phyloP scores from a whole-genome alignment of 2,797 vertebrate genomes.

The Nothura maculosa region DNA sequence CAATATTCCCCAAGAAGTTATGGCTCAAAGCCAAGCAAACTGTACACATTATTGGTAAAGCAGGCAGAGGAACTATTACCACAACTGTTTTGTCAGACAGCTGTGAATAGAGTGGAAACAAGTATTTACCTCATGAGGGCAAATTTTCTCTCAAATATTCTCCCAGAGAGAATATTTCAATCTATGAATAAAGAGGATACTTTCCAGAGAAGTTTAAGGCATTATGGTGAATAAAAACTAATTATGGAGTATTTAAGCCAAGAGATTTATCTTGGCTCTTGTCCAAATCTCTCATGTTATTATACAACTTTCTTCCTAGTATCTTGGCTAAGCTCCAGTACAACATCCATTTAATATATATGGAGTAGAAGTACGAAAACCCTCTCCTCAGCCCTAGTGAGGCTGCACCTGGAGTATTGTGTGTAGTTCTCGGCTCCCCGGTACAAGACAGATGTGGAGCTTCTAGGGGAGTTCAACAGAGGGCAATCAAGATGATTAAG shows the following conservation, averaged over 20 bases:
- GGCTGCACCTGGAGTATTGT: too few relatives aligned
- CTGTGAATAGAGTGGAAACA: background rate
- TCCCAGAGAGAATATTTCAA: background rate
- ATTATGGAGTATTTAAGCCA: background rate
- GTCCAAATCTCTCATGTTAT: background rate
- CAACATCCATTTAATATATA: background rate
- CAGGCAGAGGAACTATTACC: background rate
- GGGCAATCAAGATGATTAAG: too few relatives aligned
- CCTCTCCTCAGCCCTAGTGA: too few relatives aligned
- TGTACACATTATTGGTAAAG: background rate
- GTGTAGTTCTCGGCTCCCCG: too few relatives aligned
- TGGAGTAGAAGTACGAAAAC: background rate
- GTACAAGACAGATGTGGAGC: too few relatives aligned
- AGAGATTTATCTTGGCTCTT: slow-evolving; percentile 18
- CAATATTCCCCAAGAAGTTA: background rate
- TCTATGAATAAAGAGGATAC: background rate
- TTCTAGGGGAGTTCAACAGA: too few relatives aligned
- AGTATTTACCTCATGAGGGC: background rate
- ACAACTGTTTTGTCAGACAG: background rate
- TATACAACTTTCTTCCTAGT: background rate
- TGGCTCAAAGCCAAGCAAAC: background rate
- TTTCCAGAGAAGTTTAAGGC: background rate
- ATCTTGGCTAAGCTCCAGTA: background rate
- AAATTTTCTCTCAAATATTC: slow-evolving; percentile 1
- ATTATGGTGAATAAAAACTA: background rate